These are phyloP conservation scores for Sycophaga agraensis DNA, from an alignment of 1,140 invertebrate genomes.

Conservation along the genomic window DNA sequence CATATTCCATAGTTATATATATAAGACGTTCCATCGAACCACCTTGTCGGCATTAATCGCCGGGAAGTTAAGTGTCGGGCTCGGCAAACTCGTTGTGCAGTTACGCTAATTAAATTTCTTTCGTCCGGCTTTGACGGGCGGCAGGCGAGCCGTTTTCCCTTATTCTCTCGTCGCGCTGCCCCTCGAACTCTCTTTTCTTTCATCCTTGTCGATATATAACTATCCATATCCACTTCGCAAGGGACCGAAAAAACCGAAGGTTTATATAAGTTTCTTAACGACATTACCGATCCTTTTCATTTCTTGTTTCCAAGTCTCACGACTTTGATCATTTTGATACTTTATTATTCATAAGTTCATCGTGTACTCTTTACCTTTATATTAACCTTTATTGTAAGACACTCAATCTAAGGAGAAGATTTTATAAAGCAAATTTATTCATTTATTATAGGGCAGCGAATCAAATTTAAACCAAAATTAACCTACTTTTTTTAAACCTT, in stretches of 20 bases:
- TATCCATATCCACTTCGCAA: neutral
- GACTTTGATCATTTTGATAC: neutral
- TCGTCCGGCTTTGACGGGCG: neutral
- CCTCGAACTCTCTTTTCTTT: neutral
- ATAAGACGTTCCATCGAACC: slow-evolving; percentile 20
- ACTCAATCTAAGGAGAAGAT: no score
- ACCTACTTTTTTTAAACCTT: no score
- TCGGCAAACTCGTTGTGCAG: slow-evolving; percentile 6
- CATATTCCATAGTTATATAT: slow-evolving; percentile 11
- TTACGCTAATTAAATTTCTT: slow-evolving; percentile 30
- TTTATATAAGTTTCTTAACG: neutral
- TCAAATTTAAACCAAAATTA: no score
- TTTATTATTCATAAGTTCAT: no score
- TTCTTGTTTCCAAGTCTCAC: neutral
- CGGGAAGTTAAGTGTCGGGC: neutral
- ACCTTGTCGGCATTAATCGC: slow-evolving; percentile 13
- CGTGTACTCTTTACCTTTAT: no score
- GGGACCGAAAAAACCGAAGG: neutral
- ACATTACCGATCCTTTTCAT: neutral
- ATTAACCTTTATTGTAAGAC: no score
- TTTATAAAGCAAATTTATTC: no score
- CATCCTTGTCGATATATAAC: no score
- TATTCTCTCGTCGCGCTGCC: neutral
- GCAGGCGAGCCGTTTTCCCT: neutral
- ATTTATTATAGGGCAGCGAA: no score